A percentile compares a stretch with the other conserved stretches of the same genome.
phyloP scores from a whole-genome alignment of 2,888 invertebrate genomes.

The Nemapogon koenigi region DNA sequence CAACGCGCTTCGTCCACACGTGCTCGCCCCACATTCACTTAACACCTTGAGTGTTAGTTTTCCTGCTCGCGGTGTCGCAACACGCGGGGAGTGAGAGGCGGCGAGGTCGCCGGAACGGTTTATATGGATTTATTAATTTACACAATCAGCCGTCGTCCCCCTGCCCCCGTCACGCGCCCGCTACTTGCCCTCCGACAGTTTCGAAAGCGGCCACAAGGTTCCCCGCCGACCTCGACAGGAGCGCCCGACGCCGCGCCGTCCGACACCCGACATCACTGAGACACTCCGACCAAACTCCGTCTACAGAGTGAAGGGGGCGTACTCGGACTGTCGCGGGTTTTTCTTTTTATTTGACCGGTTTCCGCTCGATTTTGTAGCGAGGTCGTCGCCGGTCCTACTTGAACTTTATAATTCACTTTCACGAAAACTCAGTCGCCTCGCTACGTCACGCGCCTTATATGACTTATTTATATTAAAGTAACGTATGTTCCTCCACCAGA shows the following conservation, averaged over 20 bases:
- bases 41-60: too few relatives aligned
- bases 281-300: not conserved
- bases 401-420: slow-evolving; percentile 7
- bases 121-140: not conserved
- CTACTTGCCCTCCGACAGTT: not conserved
- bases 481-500: too few relatives aligned
- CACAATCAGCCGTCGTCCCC: not conserved
- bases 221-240: not conserved
- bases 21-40: too few relatives aligned
- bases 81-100: not conserved
- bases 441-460: not conserved
- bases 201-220: not conserved
- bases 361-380: slow-evolving; percentile 5
- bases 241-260: not conserved
- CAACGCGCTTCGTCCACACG: too few relatives aligned
- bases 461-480: too few relatives aligned
- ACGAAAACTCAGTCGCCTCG: not conserved
- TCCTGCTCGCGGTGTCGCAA: too few relatives aligned
- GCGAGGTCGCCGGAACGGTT: not conserved
- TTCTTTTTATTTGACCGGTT: slow-evolving; percentile 4
- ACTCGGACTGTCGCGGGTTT: slow-evolving; percentile 1
- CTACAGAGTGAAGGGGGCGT: not conserved
- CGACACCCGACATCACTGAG: not conserved
- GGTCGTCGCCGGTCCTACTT: slow-evolving; percentile 6
- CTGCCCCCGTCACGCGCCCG: not conserved